Percentiles rank a stretch among this genome's conserved stretches.
These are phyloP conservation scores for Phyto melanocephala DNA, from an alignment of 2,888 invertebrate genomes.

Conservation along the genomic window DNA sequence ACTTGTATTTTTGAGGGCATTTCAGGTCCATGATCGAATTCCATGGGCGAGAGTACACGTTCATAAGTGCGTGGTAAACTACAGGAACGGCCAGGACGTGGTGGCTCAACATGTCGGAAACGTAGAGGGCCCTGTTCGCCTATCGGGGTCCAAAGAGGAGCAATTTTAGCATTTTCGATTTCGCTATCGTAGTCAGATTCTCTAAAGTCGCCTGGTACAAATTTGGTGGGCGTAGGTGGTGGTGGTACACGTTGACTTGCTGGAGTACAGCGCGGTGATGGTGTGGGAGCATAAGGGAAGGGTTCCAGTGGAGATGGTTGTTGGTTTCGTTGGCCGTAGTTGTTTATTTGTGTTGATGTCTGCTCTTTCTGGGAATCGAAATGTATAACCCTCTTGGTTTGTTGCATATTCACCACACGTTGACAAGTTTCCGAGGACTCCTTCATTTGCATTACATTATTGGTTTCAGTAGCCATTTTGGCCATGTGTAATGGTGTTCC, in stretches of 20 bases:
- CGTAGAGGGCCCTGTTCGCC: conserved; percentile 82
- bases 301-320: conserved; percentile 74
- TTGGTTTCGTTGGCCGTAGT: conserved; percentile 35
- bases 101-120: conserved; percentile 83
- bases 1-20: conserved; percentile 77
- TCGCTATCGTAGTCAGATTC: conserved; percentile 87
- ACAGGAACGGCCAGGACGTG: conserved; percentile 79
- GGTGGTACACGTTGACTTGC: conserved; percentile 78
- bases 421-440: conserved; percentile 84
- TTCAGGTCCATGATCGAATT: conserved; percentile 81
- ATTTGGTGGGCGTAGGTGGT: conserved; percentile 83
- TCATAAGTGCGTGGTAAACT: conserved; percentile 80
- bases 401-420: conserved; percentile 84
- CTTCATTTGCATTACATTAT: conserved; percentile 85
- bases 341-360: conserved; percentile 59
- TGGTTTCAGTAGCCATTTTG: conserved; percentile 83
- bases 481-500: conserved; percentile 82
- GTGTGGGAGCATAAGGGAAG: conserved; percentile 79
- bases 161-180: conserved; percentile 82
- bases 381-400: conserved; percentile 85
- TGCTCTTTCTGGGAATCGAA: conserved; percentile 81
- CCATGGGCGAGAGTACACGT: conserved; percentile 82
- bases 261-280: conserved; percentile 72
- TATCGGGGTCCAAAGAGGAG: conserved; percentile 83
- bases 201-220: conserved; percentile 83